A percentile compares a stretch with the other conserved stretches of the same genome.
phyloP scores from a whole-genome alignment of 2,888 invertebrate genomes.

The Heliconius ismenius region DNA sequence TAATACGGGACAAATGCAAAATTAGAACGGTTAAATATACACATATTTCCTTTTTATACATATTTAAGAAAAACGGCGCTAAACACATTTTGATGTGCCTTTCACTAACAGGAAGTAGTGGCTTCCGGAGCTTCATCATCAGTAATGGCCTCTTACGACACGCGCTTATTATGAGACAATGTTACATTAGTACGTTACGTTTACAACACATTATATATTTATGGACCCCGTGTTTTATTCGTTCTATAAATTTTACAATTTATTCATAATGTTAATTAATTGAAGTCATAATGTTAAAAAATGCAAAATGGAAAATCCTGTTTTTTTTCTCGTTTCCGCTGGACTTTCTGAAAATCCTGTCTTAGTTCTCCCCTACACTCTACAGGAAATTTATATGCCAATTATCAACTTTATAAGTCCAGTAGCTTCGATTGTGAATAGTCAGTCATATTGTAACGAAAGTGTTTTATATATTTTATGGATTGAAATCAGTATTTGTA shows the following conservation, averaged over 20 bases:
- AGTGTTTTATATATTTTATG: neutral
- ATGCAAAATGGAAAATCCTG: too few species aligned
- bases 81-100: slow-evolving; percentile 29
- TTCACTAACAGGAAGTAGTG: slow-evolving; percentile 33
- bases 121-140: slow-evolving; percentile 19
- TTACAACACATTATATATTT: slow-evolving; percentile 13
- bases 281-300: neutral
- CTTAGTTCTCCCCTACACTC: too few species aligned
- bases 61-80: slow-evolving; percentile 1
- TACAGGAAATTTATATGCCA: neutral
- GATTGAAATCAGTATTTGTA: too few species aligned
- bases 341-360: too few species aligned
- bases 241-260: neutral
- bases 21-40: neutral
- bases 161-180: slow-evolving; percentile 32
- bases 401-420: neutral
- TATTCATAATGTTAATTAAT: slow-evolving; percentile 1
- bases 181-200: slow-evolving; percentile 26
- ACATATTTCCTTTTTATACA: neutral
- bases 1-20: neutral
- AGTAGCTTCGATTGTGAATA: neutral
- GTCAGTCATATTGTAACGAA: neutral
- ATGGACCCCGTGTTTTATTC: slow-evolving; percentile 1
- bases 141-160: slow-evolving; percentile 22
- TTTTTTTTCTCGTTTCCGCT: too few species aligned